Evolutionary conservation across 1,140 invertebrate genomes (phyloP), one percentile per base, ranked within the genome.

Genomic region (Eulimnadia texana): DNA sequence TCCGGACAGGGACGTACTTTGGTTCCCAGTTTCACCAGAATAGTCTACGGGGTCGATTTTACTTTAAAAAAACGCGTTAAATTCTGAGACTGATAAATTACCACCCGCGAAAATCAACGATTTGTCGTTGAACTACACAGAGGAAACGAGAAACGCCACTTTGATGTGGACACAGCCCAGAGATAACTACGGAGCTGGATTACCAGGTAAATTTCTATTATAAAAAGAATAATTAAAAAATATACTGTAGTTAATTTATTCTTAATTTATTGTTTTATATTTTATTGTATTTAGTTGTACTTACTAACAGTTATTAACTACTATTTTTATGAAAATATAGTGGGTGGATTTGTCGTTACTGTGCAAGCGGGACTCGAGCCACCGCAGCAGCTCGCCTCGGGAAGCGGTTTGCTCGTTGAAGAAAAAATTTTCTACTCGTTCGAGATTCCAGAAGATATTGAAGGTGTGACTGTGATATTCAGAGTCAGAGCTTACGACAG

Each of bases 161-260:
- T 29, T 57, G 11, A 33, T 20, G 1, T 57, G 55, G 55, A 57
- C 55, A 3, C 24, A 23, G 1, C 13, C 55, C 10, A 57, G 22
- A 42, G 55, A 57, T 20, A 33, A 57, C 29, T 57, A 57, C 28
- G 55, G 55, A 33, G 33, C 25, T 2, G 55, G 55, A n/a, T 27
- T 42, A 42, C 33, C 33, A 42, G 33, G 33, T 42, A 9, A 42
- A 9, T 42, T 6, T 9, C 16, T 42, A 42, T 42, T 42, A 42
- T 42, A n/a, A n/a, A n/a, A n/a, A n/a, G n/a, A n/a, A n/a, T n/a
- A n/a, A n/a, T n/a, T n/a, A n/a, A n/a, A n/a, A n/a, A n/a, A n/a
- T n/a, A n/a, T n/a, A n/a, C n/a, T n/a, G n/a, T n/a, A n/a, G n/a
- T n/a, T n/a, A n/a, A n/a, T n/a, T n/a, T n/a, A n/a, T n/a, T n/a